Conservation (phyloP, 2,797 vertebrate species). For the Tragopan temminckii region DNA sequence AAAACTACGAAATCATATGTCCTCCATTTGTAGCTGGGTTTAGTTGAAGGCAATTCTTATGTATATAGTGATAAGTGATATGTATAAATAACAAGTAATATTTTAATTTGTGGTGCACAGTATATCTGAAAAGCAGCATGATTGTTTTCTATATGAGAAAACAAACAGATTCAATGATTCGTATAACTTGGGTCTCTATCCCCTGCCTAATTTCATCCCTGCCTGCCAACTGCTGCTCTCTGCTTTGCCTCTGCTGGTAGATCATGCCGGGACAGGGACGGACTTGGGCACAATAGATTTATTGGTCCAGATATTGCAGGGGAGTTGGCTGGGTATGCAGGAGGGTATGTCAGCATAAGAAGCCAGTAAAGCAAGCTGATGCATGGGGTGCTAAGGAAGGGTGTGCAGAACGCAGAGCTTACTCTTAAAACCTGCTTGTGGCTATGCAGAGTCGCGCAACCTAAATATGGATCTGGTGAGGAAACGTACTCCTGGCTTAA, state of each 20-base stretch:
- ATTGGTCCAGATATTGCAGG: background rate
- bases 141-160: background rate
- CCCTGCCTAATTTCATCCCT: background rate
- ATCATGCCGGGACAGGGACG: background rate
- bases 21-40: background rate
- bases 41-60: background rate
- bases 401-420: background rate
- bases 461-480: background rate
- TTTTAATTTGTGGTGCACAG: background rate
- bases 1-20: slow-evolving; percentile 38
- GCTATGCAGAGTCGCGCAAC: background rate
- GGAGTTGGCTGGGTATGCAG: background rate
- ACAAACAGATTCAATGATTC: background rate
- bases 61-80: background rate
- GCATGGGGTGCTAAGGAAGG: slow-evolving; percentile 13
- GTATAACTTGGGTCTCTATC: background rate
- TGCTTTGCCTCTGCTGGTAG: background rate
- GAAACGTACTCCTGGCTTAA: background rate
- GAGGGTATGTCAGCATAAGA: slow-evolving; percentile 4
- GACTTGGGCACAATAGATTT: background rate
- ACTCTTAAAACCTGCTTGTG: background rate
- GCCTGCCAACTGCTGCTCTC: background rate
- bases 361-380: slow-evolving; percentile 10
- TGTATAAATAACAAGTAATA: background rate
- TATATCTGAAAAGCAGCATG: background rate